A percentile compares a stretch with the other conserved stretches of the same genome.
Evolutionary conservation across 2,888 invertebrate species (phyloP).

Genomic region (Imbricaverruca yamaguchii): DNA sequence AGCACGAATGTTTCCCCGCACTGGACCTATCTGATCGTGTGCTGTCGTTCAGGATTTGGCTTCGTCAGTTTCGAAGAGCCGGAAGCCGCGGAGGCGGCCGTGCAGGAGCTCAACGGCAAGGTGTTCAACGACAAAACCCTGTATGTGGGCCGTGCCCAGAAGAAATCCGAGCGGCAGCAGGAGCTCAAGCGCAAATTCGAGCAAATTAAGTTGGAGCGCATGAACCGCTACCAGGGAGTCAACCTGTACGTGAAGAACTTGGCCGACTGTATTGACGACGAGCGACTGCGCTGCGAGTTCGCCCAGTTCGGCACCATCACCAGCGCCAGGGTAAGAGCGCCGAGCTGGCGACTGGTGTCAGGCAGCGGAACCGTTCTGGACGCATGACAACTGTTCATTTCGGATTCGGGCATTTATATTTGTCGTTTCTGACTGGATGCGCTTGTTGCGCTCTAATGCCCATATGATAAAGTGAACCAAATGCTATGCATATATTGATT

Average conservation of each 20-base stretch:
- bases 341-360: no score
- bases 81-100: conserved; percentile 89
- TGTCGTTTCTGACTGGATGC: no score
- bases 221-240: conserved; percentile 77
- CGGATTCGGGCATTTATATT: no score
- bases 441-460: no score
- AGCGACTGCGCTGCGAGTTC: conserved; percentile 90
- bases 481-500: no score
- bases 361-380: no score
- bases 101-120: conserved; percentile 82
- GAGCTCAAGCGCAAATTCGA: conserved; percentile 95
- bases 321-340: conserved; percentile 55
- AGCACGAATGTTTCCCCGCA: no score
- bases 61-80: conserved; percentile 98
- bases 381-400: no score
- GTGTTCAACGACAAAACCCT: conserved; percentile 48
- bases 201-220: conserved; percentile 82
- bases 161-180: conserved; percentile 88
- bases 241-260: conserved; percentile 99
- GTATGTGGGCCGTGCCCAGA: conserved; percentile 96
- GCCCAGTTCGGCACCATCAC: conserved; percentile 94
- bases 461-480: no score
- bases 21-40: no score
- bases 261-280: conserved; percentile 96
- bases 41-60: conserved; percentile 65